Evolutionary conservation across 2,888 invertebrate species (phyloP), one percentile per base, ranked within the genome.

Genomic region (Germaria angustata): DNA sequence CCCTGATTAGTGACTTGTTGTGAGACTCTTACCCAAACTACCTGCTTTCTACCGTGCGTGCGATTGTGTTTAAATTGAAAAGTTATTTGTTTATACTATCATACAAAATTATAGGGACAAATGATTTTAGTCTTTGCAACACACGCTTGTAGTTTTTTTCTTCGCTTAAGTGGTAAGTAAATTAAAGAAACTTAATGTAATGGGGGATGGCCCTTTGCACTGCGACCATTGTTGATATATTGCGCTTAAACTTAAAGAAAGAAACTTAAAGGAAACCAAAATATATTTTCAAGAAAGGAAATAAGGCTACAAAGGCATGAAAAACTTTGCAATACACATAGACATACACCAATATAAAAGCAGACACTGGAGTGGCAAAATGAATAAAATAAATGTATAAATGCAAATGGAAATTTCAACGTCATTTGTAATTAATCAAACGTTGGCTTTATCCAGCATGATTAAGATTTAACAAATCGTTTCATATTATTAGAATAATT

Each of bases 401-500:
- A 41, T 24, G 41, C 7, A 51, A 24, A 66, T 41, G 77, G 68
- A 68, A 72, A 77, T 81, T 81, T 77, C 66, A 59, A 77, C 80
- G 82, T 72, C 55, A 57, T 46, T 81, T 51, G 68, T 81, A 84
- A 85, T 85, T 85, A 85, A 85, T 85, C 82, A 85, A 76, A 65
- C 36, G 78, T 41, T 63, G 61, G 63, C 77, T 78, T 77, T 81
- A 84, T 83, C 83, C 81, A 84, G 66, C 85, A 81, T 84, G 84
- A 83, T 84, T 84, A 84, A 81, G 84, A 86, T 85, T 82, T 86
- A 88, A 89, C 88, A 89, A 89, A 89, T 89, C 88, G 89, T 86
- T 88, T 87, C 89, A 86, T 89, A 89, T 89, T 89, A 89, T 89
- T 86, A 88, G 87, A 89, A 88, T 88, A 88, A 89, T 89, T 89